These are phyloP conservation scores for Loxodonta africana DNA, from an alignment of 2,113 vertebrate genomes.

Conservation along the genomic window DNA sequence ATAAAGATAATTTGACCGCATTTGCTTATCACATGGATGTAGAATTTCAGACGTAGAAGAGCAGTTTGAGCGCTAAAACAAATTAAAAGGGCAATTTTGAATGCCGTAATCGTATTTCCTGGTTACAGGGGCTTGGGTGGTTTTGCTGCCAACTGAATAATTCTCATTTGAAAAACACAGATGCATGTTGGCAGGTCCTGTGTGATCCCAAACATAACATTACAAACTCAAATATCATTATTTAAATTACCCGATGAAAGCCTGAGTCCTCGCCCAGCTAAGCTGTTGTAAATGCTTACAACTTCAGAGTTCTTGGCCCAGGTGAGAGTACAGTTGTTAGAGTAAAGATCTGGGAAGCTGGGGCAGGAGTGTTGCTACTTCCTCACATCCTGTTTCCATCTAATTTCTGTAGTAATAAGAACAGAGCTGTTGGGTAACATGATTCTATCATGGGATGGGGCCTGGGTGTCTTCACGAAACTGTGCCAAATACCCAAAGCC, in stretches of 20 bases:
- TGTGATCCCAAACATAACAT: slow-evolving; percentile 33
- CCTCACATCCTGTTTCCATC: not conserved
- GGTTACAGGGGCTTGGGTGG: slow-evolving; percentile 28
- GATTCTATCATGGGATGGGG: not conserved
- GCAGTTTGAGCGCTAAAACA: slow-evolving; percentile 62
- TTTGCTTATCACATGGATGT: slow-evolving; percentile 43
- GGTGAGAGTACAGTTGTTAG: not conserved
- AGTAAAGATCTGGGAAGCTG: not conserved
- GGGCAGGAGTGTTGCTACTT: not conserved
- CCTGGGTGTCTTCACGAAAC: not conserved
- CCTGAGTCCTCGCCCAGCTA: not conserved
- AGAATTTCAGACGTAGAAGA: slow-evolving; percentile 63
- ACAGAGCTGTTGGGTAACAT: not conserved
- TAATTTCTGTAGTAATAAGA: not conserved
- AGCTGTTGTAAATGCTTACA: not conserved
- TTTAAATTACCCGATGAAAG: slow-evolving; percentile 49
- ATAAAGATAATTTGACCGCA: slow-evolving; percentile 59
- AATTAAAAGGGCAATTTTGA: slow-evolving; percentile 73
- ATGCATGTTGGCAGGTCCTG: slow-evolving; percentile 69
- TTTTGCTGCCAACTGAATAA: slow-evolving; percentile 63
- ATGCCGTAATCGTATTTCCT: slow-evolving; percentile 74
- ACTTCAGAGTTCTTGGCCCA: not conserved
- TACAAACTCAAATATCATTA: slow-evolving; percentile 50
- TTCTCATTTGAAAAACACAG: slow-evolving; percentile 77
- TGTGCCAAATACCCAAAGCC: not conserved